phyloP scores from a whole-genome alignment of 2,113 vertebrate genomes.

The Amphilophus citrinellus region DNA sequence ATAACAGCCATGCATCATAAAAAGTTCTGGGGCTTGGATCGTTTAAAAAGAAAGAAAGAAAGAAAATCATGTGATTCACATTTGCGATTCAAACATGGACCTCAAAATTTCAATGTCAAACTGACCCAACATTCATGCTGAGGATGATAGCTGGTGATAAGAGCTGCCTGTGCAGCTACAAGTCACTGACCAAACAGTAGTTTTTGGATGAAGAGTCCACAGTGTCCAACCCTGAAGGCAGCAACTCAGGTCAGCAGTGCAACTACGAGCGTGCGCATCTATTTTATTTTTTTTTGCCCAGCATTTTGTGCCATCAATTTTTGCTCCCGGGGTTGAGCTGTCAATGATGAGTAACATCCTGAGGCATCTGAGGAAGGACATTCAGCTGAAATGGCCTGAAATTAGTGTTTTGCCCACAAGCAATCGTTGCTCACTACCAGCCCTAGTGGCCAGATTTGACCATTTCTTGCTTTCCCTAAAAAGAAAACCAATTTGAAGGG shows the following conservation, averaged over 20 bases:
- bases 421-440: neutral
- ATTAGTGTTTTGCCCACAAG: neutral
- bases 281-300: neutral
- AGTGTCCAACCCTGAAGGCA: neutral
- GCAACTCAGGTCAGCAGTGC: neutral
- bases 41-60: too few species aligned
- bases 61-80: too few species aligned
- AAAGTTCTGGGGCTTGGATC: neutral
- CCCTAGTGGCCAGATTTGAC: neutral
- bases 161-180: accelerated
- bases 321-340: neutral
- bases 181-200: neutral
- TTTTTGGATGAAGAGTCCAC: neutral
- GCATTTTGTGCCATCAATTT: neutral
- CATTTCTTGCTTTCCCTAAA: neutral
- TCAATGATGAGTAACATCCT: neutral
- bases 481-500: neutral
- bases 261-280: neutral
- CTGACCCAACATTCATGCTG: neutral
- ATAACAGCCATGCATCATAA: neutral
- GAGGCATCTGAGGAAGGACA: neutral
- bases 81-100: neutral
- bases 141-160: neutral
- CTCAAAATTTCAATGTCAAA: neutral
- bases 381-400: neutral